These are phyloP conservation scores for Amiota minor DNA, from an alignment of 2,888 invertebrate genomes.

Conservation along the genomic window DNA sequence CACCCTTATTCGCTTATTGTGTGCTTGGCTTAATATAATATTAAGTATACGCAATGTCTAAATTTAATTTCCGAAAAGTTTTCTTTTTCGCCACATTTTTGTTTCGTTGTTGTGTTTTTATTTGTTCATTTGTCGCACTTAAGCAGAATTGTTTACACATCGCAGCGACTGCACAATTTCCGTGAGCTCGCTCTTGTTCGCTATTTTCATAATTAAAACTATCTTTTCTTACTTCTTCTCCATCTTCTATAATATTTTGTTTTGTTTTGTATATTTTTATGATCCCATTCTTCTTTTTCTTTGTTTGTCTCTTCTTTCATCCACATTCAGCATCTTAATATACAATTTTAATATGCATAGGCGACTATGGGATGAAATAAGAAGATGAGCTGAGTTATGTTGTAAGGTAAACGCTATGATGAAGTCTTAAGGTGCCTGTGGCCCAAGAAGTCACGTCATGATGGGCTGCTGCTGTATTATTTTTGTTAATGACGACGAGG, in stretches of 20 bases:
- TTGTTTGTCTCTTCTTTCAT: slow-evolving; percentile 2
- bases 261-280: background rate
- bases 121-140: slow-evolving; percentile 10
- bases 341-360: background rate
- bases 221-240: slow-evolving; percentile 8
- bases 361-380: background rate
- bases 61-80: slow-evolving; percentile 30
- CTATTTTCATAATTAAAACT: slow-evolving; percentile 31
- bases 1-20: background rate
- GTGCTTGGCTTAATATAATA: slow-evolving; percentile 11
- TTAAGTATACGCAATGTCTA: slow-evolving; percentile 23
- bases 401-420: too few relatives aligned
- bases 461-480: too few relatives aligned
- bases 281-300: background rate
- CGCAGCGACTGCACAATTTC: slow-evolving; percentile 20
- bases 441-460: too few relatives aligned
- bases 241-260: background rate
- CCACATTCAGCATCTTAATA: background rate
- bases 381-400: too few relatives aligned
- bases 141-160: slow-evolving; percentile 27
- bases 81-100: background rate
- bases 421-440: too few relatives aligned
- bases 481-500: too few relatives aligned
- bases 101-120: background rate
- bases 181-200: too few relatives aligned